Percentiles rank a stretch among this genome's conserved stretches.
Evolutionary conservation across 1,140 invertebrate species (phyloP).

Genomic region (Subanguina moxae): DNA sequence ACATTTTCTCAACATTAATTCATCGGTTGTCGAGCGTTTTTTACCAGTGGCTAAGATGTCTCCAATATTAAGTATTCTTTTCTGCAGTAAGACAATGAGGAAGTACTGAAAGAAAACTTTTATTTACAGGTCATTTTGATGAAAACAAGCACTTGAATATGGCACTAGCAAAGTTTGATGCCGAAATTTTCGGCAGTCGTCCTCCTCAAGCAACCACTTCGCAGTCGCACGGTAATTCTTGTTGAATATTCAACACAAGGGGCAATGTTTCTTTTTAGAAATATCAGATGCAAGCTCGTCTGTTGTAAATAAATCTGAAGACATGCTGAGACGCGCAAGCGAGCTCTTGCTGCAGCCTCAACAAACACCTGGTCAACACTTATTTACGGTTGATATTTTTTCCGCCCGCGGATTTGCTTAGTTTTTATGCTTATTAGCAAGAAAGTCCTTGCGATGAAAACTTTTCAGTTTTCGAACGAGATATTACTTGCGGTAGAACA

Average conservation of each 20-base stretch:
- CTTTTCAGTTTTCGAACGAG: too few relatives aligned
- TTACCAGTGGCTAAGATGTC: constrained; percentile 33
- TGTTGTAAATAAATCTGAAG: background rate
- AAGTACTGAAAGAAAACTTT: too few relatives aligned
- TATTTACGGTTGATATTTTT: background rate
- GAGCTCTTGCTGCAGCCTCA: background rate
- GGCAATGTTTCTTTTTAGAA: too few relatives aligned
- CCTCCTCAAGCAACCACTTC: background rate
- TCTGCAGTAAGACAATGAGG: too few relatives aligned
- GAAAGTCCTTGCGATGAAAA: too few relatives aligned
- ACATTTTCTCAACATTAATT: constrained; percentile 23
- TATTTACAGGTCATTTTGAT: background rate
- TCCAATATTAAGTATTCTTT: constrained; percentile 13
- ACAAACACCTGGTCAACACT: background rate
- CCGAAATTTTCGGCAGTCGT: background rate
- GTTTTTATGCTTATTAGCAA: too few relatives aligned
- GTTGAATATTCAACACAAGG: too few relatives aligned
- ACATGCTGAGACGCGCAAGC: background rate
- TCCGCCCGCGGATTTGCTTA: too few relatives aligned
- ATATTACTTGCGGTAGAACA: too few relatives aligned
- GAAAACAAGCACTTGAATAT: background rate
- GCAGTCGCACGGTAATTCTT: background rate
- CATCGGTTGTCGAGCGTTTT: constrained; percentile 22
- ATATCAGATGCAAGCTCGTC: background rate
- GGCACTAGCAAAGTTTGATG: background rate